A percentile compares a stretch with the other conserved stretches of the same genome.
phyloP scores from a whole-genome alignment of 2,113 vertebrate species.

The Trematomus loennbergii region DNA sequence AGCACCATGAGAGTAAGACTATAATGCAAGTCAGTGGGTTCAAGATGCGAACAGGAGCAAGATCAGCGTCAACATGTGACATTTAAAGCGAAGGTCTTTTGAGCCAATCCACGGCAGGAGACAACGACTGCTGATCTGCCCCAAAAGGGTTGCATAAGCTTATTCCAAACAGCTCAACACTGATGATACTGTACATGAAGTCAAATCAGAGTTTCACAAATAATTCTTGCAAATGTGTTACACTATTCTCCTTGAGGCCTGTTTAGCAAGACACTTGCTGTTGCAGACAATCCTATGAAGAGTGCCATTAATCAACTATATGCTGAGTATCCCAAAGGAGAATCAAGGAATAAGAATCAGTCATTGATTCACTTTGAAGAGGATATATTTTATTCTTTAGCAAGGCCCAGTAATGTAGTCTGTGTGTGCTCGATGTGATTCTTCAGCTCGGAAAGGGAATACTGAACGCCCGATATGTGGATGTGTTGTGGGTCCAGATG shows the following conservation, averaged over 20 bases:
- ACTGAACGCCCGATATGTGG: not conserved
- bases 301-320: constrained; percentile 36
- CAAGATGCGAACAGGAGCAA: not conserved
- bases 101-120: not conserved
- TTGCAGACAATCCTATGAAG: not conserved
- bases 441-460: constrained; percentile 5
- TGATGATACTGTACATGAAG: not conserved
- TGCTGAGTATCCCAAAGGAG: constrained; percentile 34
- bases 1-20: not conserved
- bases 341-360: constrained; percentile 8
- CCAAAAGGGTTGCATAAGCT: not conserved
- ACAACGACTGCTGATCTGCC: constrained; percentile 4
- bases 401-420: constrained; percentile 31
- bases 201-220: not conserved
- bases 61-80: not conserved
- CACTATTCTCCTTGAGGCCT: not conserved
- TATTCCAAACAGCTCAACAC: not conserved
- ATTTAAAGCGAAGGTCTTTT: constrained; percentile 15
- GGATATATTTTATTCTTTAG: constrained; percentile 24
- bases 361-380: constrained; percentile 50
- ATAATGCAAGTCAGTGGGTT: not conserved
- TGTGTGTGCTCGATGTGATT: constrained; percentile 7
- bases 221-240: not conserved
- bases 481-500: constrained; percentile 36
- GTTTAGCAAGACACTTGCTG: not conserved